phyloP scores from a whole-genome alignment of 2,888 invertebrate genomes.

The Pemphredon lugubris region DNA sequence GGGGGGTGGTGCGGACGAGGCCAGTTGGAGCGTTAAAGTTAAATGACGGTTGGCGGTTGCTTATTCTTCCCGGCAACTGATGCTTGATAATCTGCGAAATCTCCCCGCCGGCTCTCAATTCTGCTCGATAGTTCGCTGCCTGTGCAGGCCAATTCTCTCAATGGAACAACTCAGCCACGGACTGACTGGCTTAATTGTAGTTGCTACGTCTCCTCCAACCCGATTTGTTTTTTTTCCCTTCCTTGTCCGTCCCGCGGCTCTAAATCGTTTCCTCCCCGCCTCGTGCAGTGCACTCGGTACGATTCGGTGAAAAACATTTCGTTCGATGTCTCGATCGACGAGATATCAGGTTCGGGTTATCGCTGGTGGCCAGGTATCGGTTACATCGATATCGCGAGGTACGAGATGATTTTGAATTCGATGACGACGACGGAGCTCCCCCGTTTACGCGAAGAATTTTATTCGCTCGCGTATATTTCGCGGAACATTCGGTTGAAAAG shows the following conservation, averaged over 20 bases:
- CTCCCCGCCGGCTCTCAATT: conserved; percentile 75
- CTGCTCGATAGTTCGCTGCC: conserved; percentile 77
- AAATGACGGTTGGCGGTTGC: conserved; percentile 81
- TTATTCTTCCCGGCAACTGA: conserved; percentile 81
- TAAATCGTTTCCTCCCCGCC: conserved; percentile 34
- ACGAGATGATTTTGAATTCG: conserved; percentile 12
- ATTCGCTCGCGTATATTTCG: conserved; percentile 46
- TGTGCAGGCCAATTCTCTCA: conserved; percentile 77
- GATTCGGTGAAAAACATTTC: conserved; percentile 21
- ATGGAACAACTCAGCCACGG: conserved; percentile 80
- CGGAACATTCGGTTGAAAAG: conserved; percentile 56
- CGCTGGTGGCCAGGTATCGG: not conserved
- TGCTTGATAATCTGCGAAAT: conserved; percentile 81
- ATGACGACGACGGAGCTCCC: not conserved
- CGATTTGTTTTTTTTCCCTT: conserved; percentile 46
- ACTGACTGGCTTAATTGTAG: conserved; percentile 79
- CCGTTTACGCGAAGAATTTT: conserved; percentile 38
- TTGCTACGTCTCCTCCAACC: conserved; percentile 69
- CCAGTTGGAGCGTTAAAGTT: conserved; percentile 79
- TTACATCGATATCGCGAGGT: not conserved
- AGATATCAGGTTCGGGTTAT: not conserved
- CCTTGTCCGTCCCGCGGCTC: conserved; percentile 35
- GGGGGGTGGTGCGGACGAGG: conserved; percentile 58
- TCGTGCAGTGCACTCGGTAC: conserved; percentile 30
- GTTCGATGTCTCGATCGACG: not conserved